These are phyloP conservation scores for Arremon brunneinucha DNA, from an alignment of 2,797 vertebrate species.

Conservation along the genomic window DNA sequence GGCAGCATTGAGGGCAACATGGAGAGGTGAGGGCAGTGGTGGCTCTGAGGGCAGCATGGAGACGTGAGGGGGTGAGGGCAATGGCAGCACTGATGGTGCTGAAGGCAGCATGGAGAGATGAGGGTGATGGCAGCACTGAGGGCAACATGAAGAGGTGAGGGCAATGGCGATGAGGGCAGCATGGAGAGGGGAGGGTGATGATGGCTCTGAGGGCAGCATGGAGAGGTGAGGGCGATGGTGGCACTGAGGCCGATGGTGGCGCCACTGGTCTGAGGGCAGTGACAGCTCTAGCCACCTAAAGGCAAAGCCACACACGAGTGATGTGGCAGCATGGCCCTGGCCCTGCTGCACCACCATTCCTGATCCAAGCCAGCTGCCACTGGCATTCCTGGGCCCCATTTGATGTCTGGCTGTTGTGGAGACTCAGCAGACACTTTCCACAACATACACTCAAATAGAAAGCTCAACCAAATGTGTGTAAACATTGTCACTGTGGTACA, in stretches of 20 bases:
- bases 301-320: not conserved
- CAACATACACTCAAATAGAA: not conserved
- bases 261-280: not conserved
- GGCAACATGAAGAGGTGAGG: too few relatives aligned
- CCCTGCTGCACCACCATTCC: not conserved
- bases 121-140: too few relatives aligned
- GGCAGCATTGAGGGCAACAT: too few relatives aligned
- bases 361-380: not conserved
- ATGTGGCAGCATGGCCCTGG: not conserved
- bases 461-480: not conserved
- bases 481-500: not conserved
- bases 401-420: not conserved
- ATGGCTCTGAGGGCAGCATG: too few relatives aligned
- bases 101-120: too few relatives aligned
- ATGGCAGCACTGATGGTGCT: too few relatives aligned
- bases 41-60: too few relatives aligned
- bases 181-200: too few relatives aligned
- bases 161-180: accelerated
- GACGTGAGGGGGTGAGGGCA: too few relatives aligned
- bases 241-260: too few relatives aligned
- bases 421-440: not conserved
- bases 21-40: too few relatives aligned
- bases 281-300: not conserved
- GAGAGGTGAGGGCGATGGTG: too few relatives aligned
- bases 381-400: not conserved